phyloP scores from a whole-genome alignment of 2,797 vertebrate genomes.

The Vespertilio murinus region DNA sequence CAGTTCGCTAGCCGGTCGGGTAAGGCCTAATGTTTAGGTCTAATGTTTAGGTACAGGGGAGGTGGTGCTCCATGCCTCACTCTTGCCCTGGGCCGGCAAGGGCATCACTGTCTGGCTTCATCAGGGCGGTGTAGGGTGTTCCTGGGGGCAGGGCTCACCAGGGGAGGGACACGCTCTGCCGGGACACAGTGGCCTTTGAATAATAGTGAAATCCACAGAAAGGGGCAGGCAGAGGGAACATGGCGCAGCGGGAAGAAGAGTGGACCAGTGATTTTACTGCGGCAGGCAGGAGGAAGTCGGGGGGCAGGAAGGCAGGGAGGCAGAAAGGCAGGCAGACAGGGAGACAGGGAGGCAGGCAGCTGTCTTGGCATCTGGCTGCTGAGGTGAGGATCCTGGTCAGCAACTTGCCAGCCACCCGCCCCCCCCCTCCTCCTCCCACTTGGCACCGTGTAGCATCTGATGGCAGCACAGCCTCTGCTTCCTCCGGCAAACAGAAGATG shows the following conservation, averaged over 20 bases:
- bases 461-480: not conserved
- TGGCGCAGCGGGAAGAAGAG: not conserved
- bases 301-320: too few relatives aligned
- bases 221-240: not conserved
- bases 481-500: not conserved
- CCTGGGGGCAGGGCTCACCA: rapidly evolving
- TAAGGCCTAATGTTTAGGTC: not conserved
- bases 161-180: not conserved
- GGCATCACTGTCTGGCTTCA: not conserved
- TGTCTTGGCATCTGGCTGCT: not conserved
- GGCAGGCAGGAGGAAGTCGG: too few relatives aligned
- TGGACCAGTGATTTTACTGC: not conserved
- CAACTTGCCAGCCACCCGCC: too few relatives aligned
- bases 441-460: not conserved
- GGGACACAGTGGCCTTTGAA: not conserved
- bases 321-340: too few relatives aligned
- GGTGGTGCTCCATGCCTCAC: not conserved
- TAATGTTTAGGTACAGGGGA: not conserved
- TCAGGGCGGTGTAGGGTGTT: rapidly evolving
- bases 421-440: not conserved
- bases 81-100: not conserved
- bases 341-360: not conserved
- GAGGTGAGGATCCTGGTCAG: not conserved
- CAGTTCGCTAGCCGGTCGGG: not conserved
- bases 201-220: not conserved